These are phyloP conservation scores for Melinaea marsaeus DNA, from an alignment of 2,888 invertebrate genomes.

Conservation along the genomic window DNA sequence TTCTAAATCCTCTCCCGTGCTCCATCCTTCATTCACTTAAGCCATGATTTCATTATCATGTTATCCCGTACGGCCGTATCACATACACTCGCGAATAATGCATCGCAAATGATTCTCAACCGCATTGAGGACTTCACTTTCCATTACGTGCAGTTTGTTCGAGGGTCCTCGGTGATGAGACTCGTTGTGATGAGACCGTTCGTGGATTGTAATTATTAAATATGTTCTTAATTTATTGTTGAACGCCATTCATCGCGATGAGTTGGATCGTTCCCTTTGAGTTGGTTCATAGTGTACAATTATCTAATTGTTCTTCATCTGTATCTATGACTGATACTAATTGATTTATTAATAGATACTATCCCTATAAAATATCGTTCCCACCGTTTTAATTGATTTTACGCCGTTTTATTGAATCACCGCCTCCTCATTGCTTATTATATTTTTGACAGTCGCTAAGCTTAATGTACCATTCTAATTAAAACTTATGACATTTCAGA, in stretches of 20 bases:
- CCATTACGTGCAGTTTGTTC: conserved; percentile 30
- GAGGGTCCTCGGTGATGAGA: conserved; percentile 19
- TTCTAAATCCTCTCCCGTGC: background rate
- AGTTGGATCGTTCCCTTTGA: background rate
- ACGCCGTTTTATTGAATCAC: conserved; percentile 52
- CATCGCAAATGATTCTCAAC: conserved; percentile 25
- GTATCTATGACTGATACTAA: too few species aligned
- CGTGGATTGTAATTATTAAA: conserved; percentile 26
- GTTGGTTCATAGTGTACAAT: background rate
- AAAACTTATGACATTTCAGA: conserved; percentile 72
- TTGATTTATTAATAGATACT: too few species aligned
- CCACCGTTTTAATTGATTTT: conserved; percentile 54
- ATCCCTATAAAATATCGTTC: conserved; percentile 35
- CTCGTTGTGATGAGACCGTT: conserved; percentile 15
- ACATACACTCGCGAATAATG: conserved; percentile 17
- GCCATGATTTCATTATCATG: background rate
- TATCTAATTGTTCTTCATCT: background rate
- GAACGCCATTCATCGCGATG: conserved; percentile 20
- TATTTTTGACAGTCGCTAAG: conserved; percentile 48
- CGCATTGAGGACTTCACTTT: conserved; percentile 29
- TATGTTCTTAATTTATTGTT: conserved; percentile 24
- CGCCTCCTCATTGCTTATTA: conserved; percentile 34
- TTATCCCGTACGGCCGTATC: background rate
- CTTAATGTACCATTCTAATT: conserved; percentile 70
- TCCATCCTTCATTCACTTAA: background rate